Evolutionary conservation across 1,140 invertebrate species (phyloP).

Genomic region (Conus ventricosus): DNA sequence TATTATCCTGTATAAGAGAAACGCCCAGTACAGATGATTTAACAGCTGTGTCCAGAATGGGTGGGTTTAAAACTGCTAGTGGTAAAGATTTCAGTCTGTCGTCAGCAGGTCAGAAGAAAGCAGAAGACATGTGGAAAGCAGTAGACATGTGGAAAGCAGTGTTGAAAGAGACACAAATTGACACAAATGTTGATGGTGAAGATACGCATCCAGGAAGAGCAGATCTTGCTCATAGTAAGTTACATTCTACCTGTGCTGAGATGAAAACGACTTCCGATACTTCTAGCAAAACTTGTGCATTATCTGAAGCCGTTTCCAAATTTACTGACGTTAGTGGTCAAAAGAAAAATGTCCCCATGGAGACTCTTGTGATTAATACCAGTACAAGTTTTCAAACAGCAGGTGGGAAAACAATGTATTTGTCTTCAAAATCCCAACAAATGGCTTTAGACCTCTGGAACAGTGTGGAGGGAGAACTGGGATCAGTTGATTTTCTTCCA

Average conservation of each 20-base stretch:
- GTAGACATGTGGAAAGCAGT: constrained; percentile 25
- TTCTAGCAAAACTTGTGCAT: no score
- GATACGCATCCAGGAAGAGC: neutral
- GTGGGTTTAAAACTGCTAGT: constrained; percentile 8
- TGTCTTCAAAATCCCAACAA: constrained; percentile 33
- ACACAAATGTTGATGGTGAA: neutral
- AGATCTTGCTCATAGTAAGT: neutral
- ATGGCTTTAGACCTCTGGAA: constrained; percentile 20
- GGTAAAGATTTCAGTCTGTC: constrained; percentile 6
- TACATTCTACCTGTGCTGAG: neutral
- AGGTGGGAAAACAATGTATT: constrained; percentile 14
- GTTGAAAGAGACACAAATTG: neutral
- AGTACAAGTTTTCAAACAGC: constrained; percentile 19
- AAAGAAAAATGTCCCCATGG: neutral
- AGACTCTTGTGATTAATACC: neutral
- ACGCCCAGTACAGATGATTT: neutral
- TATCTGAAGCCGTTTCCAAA: neutral
- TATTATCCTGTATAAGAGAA: neutral
- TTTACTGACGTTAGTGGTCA: neutral
- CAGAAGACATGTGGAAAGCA: constrained; percentile 15
- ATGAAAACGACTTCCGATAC: neutral
- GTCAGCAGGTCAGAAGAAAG: neutral
- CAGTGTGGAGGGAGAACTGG: neutral
- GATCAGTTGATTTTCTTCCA: neutral
- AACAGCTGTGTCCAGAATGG: neutral